Conservation (phyloP, 2,797 vertebrate species). For the Schizothorax lantsangensis region DNA sequence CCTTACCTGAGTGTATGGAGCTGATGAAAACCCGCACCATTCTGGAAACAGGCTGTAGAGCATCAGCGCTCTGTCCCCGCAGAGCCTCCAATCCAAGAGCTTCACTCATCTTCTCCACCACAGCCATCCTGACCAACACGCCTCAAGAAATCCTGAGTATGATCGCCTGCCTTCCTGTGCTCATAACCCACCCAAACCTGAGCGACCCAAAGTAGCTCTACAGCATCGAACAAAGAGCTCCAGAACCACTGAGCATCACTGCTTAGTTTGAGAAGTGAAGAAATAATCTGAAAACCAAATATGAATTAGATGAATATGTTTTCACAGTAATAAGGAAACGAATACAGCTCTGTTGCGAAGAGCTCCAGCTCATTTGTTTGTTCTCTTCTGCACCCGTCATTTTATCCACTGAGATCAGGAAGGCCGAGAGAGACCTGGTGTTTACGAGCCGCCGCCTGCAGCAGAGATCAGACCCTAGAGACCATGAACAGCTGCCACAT, state of each 20-base stretch:
- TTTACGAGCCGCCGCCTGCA: constrained; percentile 50
- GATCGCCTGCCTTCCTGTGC: neutral
- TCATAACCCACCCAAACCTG: neutral
- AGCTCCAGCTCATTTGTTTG: constrained; percentile 46
- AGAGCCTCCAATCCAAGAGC: constrained; percentile 68
- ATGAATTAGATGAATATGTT: neutral
- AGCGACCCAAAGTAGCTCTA: neutral
- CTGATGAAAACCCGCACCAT: constrained; percentile 80
- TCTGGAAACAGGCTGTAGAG: constrained; percentile 68
- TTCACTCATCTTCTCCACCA: constrained; percentile 39
- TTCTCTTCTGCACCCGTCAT: constrained; percentile 31
- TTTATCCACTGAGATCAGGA: constrained; percentile 61
- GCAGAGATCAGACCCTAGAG: constrained; percentile 46
- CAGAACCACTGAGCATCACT: neutral
- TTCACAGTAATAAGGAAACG: neutral
- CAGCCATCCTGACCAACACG: constrained; percentile 17
- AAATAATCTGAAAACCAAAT: neutral
- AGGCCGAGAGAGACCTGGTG: constrained; percentile 55
- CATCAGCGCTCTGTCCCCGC: constrained; percentile 65
- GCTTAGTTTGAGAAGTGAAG: neutral
- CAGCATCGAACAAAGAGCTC: neutral
- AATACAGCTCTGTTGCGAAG: neutral
- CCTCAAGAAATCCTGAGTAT: neutral
- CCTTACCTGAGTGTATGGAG: constrained; percentile 81
- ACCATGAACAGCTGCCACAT: constrained; percentile 45